Percentiles rank a stretch among this genome's conserved stretches.
Evolutionary conservation across 2,113 vertebrate species (phyloP).

Genomic region (Suncus etruscus): DNA sequence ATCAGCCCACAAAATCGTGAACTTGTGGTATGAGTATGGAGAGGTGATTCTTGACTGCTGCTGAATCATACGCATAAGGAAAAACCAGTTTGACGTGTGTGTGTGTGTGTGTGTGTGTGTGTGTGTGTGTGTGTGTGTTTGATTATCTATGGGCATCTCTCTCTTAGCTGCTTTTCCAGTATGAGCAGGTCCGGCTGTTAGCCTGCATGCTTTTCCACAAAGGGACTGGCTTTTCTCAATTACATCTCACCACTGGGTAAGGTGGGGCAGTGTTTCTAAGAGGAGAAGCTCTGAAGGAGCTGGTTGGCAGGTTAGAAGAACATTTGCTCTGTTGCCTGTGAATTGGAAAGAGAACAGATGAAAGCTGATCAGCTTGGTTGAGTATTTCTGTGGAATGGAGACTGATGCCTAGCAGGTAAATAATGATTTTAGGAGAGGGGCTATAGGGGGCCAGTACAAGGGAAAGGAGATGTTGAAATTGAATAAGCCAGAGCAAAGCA

Average conservation of each 20-base stretch:
- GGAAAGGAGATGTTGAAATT: conserved; percentile 8
- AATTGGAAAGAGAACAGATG: not conserved
- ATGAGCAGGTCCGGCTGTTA: conserved; percentile 64
- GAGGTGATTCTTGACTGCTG: conserved; percentile 22
- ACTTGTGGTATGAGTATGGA: conserved; percentile 3
- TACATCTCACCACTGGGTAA: not conserved
- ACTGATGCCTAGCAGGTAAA: conserved; percentile 56
- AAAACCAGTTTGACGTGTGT: conserved; percentile 57
- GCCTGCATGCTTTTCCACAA: conserved; percentile 41
- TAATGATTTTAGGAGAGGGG: not conserved
- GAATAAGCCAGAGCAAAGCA: conserved; percentile 16
- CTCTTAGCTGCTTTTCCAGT: conserved; percentile 61
- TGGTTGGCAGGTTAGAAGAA: conserved; percentile 19
- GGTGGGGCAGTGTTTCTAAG: conserved; percentile 35
- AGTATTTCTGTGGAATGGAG: conserved; percentile 28
- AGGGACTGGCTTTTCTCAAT: conserved; percentile 24
- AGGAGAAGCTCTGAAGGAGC: conserved; percentile 8
- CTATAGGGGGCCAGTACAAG: not conserved
- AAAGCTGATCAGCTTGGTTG: not conserved
- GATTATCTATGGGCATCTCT: conserved; percentile 18
- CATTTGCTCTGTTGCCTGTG: not conserved
- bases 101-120: not conserved
- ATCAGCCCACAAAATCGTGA: not conserved
- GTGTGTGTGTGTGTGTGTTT: conserved; percentile 2
- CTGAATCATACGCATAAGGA: conserved; percentile 22